Percentiles rank a stretch among this genome's conserved stretches.
Conservation (phyloP, 2,888 invertebrate species). For the Asteroscopus sphinx region DNA sequence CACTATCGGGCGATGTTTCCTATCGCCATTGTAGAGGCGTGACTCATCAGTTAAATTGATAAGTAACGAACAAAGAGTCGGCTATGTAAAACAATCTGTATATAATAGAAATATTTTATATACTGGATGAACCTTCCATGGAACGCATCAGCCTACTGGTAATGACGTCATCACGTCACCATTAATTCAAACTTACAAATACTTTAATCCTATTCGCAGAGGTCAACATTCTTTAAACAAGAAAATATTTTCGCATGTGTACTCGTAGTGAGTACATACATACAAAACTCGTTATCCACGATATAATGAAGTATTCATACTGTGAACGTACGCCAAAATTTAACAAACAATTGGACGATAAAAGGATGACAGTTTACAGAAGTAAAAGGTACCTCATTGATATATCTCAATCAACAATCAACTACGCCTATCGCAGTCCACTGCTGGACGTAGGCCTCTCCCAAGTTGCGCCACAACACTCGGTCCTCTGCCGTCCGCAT, state of each 20-base stretch:
- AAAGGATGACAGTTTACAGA: conserved; percentile 19
- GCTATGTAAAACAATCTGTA: conserved; percentile 44
- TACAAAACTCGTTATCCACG: conserved; percentile 49
- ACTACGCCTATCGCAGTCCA: too few relatives aligned
- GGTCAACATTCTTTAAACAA: conserved; percentile 58
- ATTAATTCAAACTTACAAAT: conserved; percentile 33
- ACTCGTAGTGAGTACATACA: conserved; percentile 29
- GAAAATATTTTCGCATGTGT: conserved; percentile 53
- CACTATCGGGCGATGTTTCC: conserved; percentile 32
- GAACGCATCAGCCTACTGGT: conserved; percentile 20
- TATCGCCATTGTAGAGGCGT: conserved; percentile 38
- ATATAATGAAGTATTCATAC: conserved; percentile 47
- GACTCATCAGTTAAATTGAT: conserved; percentile 51
- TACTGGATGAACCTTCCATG: conserved; percentile 31
- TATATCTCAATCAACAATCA: too few relatives aligned
- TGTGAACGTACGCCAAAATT: conserved; percentile 37
- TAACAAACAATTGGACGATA: conserved; percentile 36
- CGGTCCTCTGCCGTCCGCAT: too few relatives aligned
- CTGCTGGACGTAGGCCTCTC: too few relatives aligned
- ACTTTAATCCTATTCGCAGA: conserved; percentile 50
- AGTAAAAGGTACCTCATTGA: conserved; percentile 12
- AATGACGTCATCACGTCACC: conserved; percentile 28
- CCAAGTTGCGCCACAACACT: too few relatives aligned
- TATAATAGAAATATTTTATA: conserved; percentile 48
- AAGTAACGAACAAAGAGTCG: conserved; percentile 51